A percentile compares a stretch with the other conserved stretches of the same genome.
Conservation (phyloP, 1,140 invertebrate genomes). For the Contarinia nasturtii region DNA sequence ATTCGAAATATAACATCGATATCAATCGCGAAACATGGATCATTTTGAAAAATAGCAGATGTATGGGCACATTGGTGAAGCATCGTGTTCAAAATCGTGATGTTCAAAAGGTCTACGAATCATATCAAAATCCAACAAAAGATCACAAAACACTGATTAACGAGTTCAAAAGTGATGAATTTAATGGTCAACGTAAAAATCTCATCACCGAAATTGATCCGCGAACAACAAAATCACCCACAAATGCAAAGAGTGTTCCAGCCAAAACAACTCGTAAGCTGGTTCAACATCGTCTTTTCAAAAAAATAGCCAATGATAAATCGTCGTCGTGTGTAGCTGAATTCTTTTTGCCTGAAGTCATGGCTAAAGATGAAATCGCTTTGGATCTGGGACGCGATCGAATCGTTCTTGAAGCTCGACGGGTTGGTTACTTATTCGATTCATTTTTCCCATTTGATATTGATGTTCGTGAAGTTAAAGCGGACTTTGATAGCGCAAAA, state of each 20-base stretch:
- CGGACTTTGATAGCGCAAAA: slow-evolving; percentile 34
- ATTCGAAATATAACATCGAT: slow-evolving; percentile 50
- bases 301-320: slow-evolving; percentile 6
- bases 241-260: slow-evolving; percentile 8
- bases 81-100: slow-evolving; percentile 51
- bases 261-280: slow-evolving; percentile 2
- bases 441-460: slow-evolving; percentile 43
- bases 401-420: slow-evolving; percentile 38
- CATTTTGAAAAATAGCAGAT: slow-evolving; percentile 36
- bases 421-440: slow-evolving; percentile 38
- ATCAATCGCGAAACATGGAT: slow-evolving; percentile 37
- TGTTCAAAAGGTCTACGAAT: slow-evolving; percentile 21
- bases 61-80: slow-evolving; percentile 47
- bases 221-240: slow-evolving; percentile 19
- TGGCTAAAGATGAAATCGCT: slow-evolving; percentile 32
- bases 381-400: slow-evolving; percentile 52
- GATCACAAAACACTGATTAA: slow-evolving; percentile 28
- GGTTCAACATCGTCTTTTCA: slow-evolving; percentile 5
- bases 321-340: slow-evolving; percentile 26
- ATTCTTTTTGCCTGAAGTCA: slow-evolving; percentile 24
- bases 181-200: not conserved
- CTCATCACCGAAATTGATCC: slow-evolving; percentile 5
- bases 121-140: slow-evolving; percentile 15
- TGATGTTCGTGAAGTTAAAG: slow-evolving; percentile 32
- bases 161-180: slow-evolving; percentile 22